Evolutionary conservation across 2,888 invertebrate species (phyloP).

Genomic region (Mesochorus sp.): DNA sequence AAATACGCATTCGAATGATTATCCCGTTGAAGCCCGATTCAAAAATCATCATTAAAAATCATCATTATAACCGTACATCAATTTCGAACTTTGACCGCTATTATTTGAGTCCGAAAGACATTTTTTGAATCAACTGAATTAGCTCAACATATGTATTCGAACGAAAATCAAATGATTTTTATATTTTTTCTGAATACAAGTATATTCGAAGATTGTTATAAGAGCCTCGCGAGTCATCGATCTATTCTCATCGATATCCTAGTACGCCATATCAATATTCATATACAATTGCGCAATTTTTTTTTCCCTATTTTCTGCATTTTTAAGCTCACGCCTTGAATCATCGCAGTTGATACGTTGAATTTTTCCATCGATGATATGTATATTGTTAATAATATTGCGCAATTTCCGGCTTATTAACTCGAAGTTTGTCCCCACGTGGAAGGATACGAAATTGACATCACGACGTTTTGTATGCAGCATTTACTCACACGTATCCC

Average conservation of each 20-base stretch:
- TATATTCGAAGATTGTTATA: neutral
- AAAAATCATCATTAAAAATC: no score
- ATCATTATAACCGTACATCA: no score
- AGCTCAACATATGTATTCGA: no score
- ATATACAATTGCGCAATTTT: neutral
- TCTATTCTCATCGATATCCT: neutral
- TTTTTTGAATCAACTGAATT: no score
- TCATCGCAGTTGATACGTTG: constrained; percentile 8
- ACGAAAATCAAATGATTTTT: no score
- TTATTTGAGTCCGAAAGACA: no score
- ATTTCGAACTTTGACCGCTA: no score
- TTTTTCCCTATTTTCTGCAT: neutral
- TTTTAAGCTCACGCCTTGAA: neutral
- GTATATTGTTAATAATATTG: constrained; percentile 1
- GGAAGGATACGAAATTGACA: constrained; percentile 34
- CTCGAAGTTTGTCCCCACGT: constrained; percentile 6
- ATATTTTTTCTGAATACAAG: no score
- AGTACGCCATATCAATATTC: neutral
- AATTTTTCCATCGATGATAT: neutral
- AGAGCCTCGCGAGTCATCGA: constrained; percentile 8
- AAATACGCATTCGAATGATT: no score
- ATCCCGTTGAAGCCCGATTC: no score
- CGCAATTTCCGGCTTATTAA: constrained; percentile 44
- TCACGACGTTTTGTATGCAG: constrained; percentile 5
- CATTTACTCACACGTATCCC: neutral